Base-by-base conservation (phyloP, 2,113 vertebrate species). In the Camelus bactrianus region DNA sequence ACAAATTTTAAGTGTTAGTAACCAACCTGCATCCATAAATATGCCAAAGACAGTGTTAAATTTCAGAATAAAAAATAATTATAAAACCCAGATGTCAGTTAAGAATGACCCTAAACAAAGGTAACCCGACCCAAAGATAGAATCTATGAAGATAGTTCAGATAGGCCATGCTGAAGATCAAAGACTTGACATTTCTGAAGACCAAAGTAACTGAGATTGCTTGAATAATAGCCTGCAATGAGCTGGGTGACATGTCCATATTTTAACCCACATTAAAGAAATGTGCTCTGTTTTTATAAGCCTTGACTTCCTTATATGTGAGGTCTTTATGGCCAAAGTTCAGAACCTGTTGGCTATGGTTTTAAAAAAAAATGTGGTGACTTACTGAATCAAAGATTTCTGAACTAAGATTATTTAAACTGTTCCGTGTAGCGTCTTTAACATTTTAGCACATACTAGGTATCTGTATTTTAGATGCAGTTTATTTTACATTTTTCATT, bases 101-200 rank as follows among this genome's bases (percentile, higher is more conserved):
- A 96, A 91, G 76, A 94, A 91, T 58, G 86, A 93, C 86, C 85
- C 52, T 67, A 97, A 94, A 94, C 67, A 97, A 98, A 98, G 80
- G 73, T 93, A 94, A 89, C 1, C 19, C 94, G 87, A 84, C 89
- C 52, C 76, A 94, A 95, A 88, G 96, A 93, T 93, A 95, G 30
- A 54, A 82, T 38, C 62, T 77, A 64, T 73, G 92, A 93, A 75
- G 96, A 70, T 22, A 62, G 80, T 92, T 97, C 91, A 91, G 94
- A 91, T 87, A 94, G 90, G 87, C 30, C 58, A 56, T 50, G 20
- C 38, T 90, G 94, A 89, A 98, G 95, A 97, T 94, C 79, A 97
- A 97, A 93, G 38, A 42, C 13, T 2, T 93, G 89, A 84, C 13
- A 79, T 91, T 93, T 92, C 86, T 0, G 19, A 97, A 98, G 94